Evolutionary conservation across 2,888 invertebrate species (phyloP).

Genomic region (Hypomecis atomaria): DNA sequence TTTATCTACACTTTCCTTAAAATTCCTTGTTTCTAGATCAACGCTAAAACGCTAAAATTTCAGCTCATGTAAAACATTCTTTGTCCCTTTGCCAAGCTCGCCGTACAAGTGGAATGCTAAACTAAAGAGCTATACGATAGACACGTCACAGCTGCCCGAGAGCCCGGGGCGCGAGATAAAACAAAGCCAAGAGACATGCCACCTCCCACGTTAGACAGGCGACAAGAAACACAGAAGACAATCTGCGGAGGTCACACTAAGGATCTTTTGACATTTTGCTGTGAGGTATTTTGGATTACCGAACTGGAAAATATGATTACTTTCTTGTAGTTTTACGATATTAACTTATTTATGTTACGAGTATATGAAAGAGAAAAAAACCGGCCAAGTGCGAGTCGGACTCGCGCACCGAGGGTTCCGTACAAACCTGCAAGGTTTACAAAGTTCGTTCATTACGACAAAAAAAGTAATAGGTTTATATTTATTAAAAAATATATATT

Average conservation of each 20-base stretch:
- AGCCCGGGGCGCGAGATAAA: slow-evolving; percentile 23
- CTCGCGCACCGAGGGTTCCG: too few species aligned
- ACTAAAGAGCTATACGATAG: background rate
- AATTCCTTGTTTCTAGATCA: too few species aligned
- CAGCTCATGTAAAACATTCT: too few species aligned
- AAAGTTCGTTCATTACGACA: too few species aligned
- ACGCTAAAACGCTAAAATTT: too few species aligned
- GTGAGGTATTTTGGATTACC: slow-evolving; percentile 1
- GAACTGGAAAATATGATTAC: slow-evolving; percentile 3
- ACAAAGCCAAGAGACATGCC: slow-evolving; percentile 24
- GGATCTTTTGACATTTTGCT: slow-evolving; percentile 23
- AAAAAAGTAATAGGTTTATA: too few species aligned
- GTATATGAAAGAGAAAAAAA: too few species aligned
- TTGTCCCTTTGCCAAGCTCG: too few species aligned
- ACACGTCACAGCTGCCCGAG: slow-evolving; percentile 11
- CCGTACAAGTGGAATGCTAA: background rate
- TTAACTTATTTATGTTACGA: background rate
- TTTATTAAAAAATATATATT: too few species aligned
- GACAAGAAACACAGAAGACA: slow-evolving; percentile 2
- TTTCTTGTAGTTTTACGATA: background rate
- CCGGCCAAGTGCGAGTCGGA: too few species aligned
- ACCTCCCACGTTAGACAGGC: slow-evolving; percentile 11
- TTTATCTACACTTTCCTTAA: too few species aligned
- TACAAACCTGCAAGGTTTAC: too few species aligned
- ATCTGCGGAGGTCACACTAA: slow-evolving; percentile 17